Base-by-base conservation (phyloP, 2,113 vertebrate genomes). In the Chloropsis cyanopogon region DNA sequence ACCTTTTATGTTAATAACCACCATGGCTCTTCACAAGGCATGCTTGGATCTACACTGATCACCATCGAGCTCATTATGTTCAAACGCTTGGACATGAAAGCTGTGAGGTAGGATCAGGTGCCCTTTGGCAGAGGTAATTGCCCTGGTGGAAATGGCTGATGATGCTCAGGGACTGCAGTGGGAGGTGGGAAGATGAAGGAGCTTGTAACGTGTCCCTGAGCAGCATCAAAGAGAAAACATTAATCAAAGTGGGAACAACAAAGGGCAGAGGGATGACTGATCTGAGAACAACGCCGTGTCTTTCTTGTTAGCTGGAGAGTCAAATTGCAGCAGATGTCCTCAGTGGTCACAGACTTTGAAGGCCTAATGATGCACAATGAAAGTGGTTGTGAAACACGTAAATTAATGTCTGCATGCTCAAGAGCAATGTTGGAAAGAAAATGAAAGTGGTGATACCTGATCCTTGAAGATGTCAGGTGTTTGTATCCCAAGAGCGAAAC, bases 181-280 rank as follows among this genome's bases (percentile, higher is more conserved):
- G 70, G 20, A 88, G 49, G n/a, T 66, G 42, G 33, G 60, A 92
- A 78, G 86, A 78, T 86, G 64, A 95, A 92, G 47, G 68, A 6
- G 1, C 42, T 77, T 63, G n/a, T 33, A 73, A 39, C 0, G 0
- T 39, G 41, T 83, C 64, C 80, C 76, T 41, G 54, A 83, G 59
- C 2, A 4, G 54, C 95, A 75, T 90, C 88, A 95, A 90, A 92
- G 76, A 77, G 31, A 82, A 6, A 17, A 61, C 37, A n/a, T 91
- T 63, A 81, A 78, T 92, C 86, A 88, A 47, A 86, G 76, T 24
- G 59, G 17, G 42, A 92, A 81, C 64, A 91, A 78, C 89, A 91
- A 23, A 92, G 49, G 24, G 71, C 54, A 76, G 71, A 37, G 72
- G 52, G 85, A 60, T 57, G 72, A 69, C 54, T 86, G 76, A 71